phyloP scores from a whole-genome alignment of 1,140 invertebrate species.

The Brachionus sp. region DNA sequence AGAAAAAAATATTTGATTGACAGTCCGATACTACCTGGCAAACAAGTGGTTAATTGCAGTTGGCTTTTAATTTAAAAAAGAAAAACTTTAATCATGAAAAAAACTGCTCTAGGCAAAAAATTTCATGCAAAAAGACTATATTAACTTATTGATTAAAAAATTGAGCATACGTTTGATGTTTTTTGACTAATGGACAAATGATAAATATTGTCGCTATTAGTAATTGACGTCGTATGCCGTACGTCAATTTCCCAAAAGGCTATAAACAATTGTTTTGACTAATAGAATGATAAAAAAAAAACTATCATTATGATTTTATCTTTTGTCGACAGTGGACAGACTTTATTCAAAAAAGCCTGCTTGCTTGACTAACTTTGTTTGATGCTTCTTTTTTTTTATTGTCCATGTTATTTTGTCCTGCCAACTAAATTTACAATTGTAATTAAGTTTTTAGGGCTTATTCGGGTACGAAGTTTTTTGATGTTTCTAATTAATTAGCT shows the following conservation, averaged over 20 bases:
- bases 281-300: background rate
- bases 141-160: constrained; percentile 24
- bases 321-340: background rate
- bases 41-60: constrained; percentile 41
- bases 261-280: constrained; percentile 9
- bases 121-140: constrained; percentile 30
- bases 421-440: constrained; percentile 14
- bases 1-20: background rate
- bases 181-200: background rate
- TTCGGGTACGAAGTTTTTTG: background rate
- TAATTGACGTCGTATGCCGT: constrained; percentile 35
- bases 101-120: background rate
- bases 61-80: background rate
- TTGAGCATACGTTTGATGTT: background rate
- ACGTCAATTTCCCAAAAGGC: background rate
- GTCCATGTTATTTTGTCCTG: background rate
- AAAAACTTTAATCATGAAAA: constrained; percentile 25
- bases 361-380: constrained; percentile 22
- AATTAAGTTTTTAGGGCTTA: constrained; percentile 30
- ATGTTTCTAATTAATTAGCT: constrained; percentile 43
- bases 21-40: background rate
- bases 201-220: background rate
- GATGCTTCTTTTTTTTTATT: background rate
- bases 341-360: background rate
- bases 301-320: constrained; percentile 31